A percentile compares a stretch with the other conserved stretches of the same genome.
Conservation (phyloP, 2,888 invertebrate genomes). For the Melanostoma mellinum region DNA sequence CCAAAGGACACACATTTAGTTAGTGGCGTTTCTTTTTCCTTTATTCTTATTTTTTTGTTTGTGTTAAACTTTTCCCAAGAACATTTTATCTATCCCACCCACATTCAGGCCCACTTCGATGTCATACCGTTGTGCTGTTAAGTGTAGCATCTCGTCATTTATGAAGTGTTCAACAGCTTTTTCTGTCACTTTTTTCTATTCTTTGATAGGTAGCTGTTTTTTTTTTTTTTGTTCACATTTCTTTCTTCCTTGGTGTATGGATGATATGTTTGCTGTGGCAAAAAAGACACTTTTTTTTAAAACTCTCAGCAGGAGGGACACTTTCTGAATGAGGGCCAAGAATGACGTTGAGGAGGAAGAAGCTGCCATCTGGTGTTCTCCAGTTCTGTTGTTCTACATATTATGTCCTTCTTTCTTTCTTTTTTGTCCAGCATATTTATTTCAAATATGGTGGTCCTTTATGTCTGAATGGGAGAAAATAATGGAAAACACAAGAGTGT, state of each 20-base stretch:
- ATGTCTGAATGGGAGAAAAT: slow-evolving; percentile 44
- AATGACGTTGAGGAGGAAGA: slow-evolving; percentile 26
- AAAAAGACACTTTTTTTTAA: slow-evolving; percentile 42
- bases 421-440: slow-evolving; percentile 17
- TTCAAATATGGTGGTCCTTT: slow-evolving; percentile 28
- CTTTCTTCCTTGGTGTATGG: neutral
- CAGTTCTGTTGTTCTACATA: slow-evolving; percentile 64
- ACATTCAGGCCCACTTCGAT: neutral
- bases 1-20: slow-evolving; percentile 53
- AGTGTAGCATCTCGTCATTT: slow-evolving; percentile 57
- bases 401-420: slow-evolving; percentile 28
- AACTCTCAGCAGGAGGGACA: too few species aligned
- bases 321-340: slow-evolving; percentile 11
- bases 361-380: slow-evolving; percentile 62
- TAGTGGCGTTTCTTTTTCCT: slow-evolving; percentile 14
- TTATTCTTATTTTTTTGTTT: slow-evolving; percentile 1
- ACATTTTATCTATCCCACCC: slow-evolving; percentile 7
- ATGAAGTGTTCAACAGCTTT: slow-evolving; percentile 71
- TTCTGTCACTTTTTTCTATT: slow-evolving; percentile 57
- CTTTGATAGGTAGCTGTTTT: slow-evolving; percentile 8
- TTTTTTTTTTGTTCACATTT: slow-evolving; percentile 16
- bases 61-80: slow-evolving; percentile 17
- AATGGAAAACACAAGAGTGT: slow-evolving; percentile 41
- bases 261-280: slow-evolving; percentile 14
- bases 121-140: slow-evolving; percentile 25